Evolutionary conservation across 2,888 invertebrate species (phyloP).

Genomic region (Chrysotoxum bicinctum): DNA sequence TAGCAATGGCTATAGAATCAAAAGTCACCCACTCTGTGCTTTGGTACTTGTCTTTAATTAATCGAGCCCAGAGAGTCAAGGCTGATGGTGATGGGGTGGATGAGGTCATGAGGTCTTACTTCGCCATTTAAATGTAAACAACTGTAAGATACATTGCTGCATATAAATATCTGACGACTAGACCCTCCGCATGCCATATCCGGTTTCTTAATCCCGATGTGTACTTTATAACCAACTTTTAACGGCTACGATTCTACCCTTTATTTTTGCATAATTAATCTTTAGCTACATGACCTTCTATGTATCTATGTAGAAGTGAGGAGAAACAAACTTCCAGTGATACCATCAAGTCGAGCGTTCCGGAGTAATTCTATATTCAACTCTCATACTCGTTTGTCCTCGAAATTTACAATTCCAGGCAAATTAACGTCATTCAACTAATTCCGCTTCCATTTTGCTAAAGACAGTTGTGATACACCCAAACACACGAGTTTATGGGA

Average conservation of each 20-base stretch:
- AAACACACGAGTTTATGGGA: not conserved
- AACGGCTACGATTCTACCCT: slow-evolving; percentile 71
- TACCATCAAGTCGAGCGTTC: slow-evolving; percentile 10
- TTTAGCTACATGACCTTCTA: slow-evolving; percentile 68
- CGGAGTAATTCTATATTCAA: slow-evolving; percentile 66
- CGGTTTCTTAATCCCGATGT: slow-evolving; percentile 65
- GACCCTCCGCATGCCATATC: slow-evolving; percentile 7
- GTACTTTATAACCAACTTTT: slow-evolving; percentile 71
- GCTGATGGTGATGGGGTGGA: slow-evolving; percentile 1
- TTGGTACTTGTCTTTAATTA: slow-evolving; percentile 42
- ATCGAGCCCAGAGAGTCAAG: slow-evolving; percentile 36
- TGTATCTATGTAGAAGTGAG: not conserved
- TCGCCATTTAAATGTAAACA: slow-evolving; percentile 49
- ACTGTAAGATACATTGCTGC: slow-evolving; percentile 63
- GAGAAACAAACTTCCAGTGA: slow-evolving; percentile 11
- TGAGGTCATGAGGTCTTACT: slow-evolving; percentile 20
- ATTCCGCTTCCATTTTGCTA: slow-evolving; percentile 66
- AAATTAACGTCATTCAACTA: slow-evolving; percentile 73
- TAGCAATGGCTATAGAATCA: slow-evolving; percentile 14
- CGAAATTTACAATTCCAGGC: slow-evolving; percentile 72
- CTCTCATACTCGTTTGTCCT: slow-evolving; percentile 72
- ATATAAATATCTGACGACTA: slow-evolving; percentile 46
- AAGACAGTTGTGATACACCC: slow-evolving; percentile 33
- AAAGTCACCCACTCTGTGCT: slow-evolving; percentile 35
- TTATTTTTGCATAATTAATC: slow-evolving; percentile 73